phyloP scores from a whole-genome alignment of 2,113 vertebrate species.

The Passerina amoena region DNA sequence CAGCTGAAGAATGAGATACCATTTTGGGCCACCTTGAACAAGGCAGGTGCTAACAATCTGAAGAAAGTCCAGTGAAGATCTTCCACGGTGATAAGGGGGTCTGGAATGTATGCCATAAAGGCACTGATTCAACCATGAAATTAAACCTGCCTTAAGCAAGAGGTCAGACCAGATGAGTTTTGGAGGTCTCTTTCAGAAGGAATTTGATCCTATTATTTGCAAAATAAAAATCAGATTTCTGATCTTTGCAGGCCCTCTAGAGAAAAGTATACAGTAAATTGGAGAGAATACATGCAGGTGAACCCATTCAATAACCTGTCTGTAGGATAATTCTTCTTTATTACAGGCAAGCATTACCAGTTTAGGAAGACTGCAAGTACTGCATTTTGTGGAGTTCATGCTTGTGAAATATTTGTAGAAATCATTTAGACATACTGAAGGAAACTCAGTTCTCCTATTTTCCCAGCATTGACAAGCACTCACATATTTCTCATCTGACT shows the following conservation, averaged over 20 bases:
- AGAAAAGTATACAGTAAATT: background rate
- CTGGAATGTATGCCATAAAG: background rate
- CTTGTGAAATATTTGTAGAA: background rate
- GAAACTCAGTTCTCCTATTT: background rate
- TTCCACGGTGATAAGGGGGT: background rate
- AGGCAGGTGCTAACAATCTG: background rate
- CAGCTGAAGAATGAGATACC: background rate
- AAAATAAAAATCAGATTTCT: background rate
- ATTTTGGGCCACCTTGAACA: background rate
- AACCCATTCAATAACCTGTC: background rate
- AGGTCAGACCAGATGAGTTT: background rate
- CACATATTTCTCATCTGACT: background rate
- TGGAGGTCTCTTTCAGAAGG: background rate
- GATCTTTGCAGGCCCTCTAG: fast-evolving
- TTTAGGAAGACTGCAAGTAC: background rate
- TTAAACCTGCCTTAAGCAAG: background rate
- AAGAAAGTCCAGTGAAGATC: background rate
- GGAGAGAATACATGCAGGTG: background rate
- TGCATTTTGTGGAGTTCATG: background rate
- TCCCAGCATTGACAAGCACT: background rate
- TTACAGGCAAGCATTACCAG: background rate
- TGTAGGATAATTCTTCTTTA: background rate
- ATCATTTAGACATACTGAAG: background rate
- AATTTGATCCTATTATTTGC: background rate
- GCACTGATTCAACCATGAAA: background rate